phyloP scores from a whole-genome alignment of 2,888 invertebrate species.

The Serripes groenlandicus region DNA sequence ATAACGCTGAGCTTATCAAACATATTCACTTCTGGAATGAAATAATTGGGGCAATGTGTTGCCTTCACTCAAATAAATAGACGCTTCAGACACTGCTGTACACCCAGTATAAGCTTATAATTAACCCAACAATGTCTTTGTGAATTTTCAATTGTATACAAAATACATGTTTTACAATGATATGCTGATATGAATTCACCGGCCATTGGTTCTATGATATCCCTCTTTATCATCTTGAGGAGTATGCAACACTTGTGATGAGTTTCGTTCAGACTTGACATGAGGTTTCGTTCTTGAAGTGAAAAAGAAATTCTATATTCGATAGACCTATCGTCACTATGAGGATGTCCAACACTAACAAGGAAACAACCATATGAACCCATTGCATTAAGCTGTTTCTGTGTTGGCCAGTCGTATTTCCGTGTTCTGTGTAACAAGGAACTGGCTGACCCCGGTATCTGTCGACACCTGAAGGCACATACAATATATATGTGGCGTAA shows the following conservation, averaged over 20 bases:
- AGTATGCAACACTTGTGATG: constrained; percentile 14
- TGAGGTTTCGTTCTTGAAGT: constrained; percentile 3
- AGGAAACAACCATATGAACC: background rate
- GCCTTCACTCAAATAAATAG: background rate
- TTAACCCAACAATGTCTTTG: background rate
- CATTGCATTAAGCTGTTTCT: background rate
- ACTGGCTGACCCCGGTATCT: background rate
- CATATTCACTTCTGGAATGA: constrained; percentile 1
- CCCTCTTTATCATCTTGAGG: background rate
- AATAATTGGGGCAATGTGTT: constrained; percentile 7
- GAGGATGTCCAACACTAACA: background rate
- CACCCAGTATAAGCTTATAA: background rate
- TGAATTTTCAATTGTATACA: background rate
- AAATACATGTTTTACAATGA: constrained; percentile 2
- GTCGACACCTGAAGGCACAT: background rate
- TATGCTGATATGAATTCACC: background rate
- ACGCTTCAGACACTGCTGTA: background rate
- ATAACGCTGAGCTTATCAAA: too few relatives aligned
- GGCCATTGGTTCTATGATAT: background rate
- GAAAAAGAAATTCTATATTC: constrained; percentile 15
- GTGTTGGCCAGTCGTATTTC: background rate
- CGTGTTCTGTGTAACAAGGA: background rate
- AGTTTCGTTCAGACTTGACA: background rate
- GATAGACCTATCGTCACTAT: background rate
- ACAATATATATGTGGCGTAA: background rate